Percentiles rank a stretch among this genome's conserved stretches.
Conservation (phyloP, 2,888 invertebrate species). For the Parapristionchus giblindavisi region DNA sequence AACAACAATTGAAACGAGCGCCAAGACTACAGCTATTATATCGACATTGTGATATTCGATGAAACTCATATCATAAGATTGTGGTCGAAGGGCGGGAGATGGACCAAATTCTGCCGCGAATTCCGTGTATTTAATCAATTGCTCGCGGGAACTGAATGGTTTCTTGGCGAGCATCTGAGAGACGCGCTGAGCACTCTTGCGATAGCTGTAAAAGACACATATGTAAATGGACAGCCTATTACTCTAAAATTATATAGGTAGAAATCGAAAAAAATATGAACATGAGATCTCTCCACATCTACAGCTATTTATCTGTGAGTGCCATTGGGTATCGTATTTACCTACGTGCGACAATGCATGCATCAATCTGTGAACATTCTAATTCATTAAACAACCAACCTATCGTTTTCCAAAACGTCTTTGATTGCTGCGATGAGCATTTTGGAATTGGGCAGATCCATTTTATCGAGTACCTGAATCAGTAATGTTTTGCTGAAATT, state of each 20-base stretch:
- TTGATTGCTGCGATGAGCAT: background rate
- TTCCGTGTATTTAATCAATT: background rate
- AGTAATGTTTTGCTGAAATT: no score
- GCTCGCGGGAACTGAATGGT: background rate
- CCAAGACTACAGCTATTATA: no score
- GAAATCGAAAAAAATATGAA: no score
- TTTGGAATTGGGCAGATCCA: background rate
- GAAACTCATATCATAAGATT: conserved; percentile 11
- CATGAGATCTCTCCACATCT: no score
- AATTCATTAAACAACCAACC: background rate
- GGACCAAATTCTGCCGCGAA: conserved; percentile 19
- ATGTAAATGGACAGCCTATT: no score
- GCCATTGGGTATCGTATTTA: no score
- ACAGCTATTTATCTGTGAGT: no score
- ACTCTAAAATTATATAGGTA: no score
- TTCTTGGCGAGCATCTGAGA: background rate
- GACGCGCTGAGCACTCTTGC: background rate
- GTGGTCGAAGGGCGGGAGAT: conserved; percentile 3
- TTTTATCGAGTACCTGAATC: conserved; percentile 6
- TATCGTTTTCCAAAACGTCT: background rate
- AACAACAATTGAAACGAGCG: no score
- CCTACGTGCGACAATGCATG: no score
- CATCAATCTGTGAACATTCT: no score
- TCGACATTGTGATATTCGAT: conserved; percentile 5
- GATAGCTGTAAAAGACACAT: no score